These are phyloP conservation scores for Sebastiscus tertius DNA, from an alignment of 2,797 vertebrate genomes.

Conservation along the genomic window DNA sequence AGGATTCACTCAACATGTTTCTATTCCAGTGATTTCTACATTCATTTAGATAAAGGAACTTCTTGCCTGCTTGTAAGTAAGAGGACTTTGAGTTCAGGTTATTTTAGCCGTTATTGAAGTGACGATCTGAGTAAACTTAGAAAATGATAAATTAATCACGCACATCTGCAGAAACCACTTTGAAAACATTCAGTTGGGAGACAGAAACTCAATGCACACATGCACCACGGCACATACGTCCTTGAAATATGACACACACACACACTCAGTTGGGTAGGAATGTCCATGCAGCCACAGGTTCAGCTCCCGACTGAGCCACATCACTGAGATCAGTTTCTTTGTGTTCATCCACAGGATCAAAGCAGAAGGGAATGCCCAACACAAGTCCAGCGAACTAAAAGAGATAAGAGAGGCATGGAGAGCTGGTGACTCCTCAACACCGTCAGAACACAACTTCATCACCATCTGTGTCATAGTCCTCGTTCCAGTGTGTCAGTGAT, in stretches of 20 bases:
- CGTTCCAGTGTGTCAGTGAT: not conserved
- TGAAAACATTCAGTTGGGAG: too few species aligned
- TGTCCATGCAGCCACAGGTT: conserved; percentile 40
- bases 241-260: not conserved
- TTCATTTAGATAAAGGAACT: not conserved
- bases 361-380: not conserved
- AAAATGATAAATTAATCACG: not conserved
- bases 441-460: not conserved
- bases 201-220: not conserved
- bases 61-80: not conserved
- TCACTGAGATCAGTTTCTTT: not conserved
- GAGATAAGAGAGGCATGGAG: not conserved
- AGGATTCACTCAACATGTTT: not conserved
- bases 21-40: conserved; percentile 50
- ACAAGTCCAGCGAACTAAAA: not conserved
- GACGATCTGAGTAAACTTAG: too few species aligned
- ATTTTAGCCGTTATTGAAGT: too few species aligned
- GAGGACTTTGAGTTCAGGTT: not conserved
- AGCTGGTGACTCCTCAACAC: not conserved
- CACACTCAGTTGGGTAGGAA: conserved; percentile 46
- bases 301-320: not conserved
- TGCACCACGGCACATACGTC: conserved; percentile 3
- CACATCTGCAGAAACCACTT: not conserved
- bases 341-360: not conserved
- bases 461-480: not conserved